These are phyloP conservation scores for Craniophora ligustri DNA, from an alignment of 2,888 invertebrate genomes.

Conservation along the genomic window DNA sequence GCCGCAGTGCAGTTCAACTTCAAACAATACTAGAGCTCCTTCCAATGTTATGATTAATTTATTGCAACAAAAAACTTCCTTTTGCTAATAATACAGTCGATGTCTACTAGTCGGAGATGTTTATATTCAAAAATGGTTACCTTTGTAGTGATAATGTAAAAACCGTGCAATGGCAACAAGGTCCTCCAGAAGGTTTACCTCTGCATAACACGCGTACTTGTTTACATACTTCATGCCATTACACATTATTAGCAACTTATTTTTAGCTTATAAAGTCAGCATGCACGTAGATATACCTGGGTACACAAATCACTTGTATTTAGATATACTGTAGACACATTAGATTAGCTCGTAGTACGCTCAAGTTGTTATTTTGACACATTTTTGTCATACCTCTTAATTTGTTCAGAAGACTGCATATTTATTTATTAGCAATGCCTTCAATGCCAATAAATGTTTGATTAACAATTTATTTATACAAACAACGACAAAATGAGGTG, in stretches of 20 bases:
- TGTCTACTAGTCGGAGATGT: slow-evolving; percentile 5
- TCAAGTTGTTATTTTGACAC: slow-evolving; percentile 56
- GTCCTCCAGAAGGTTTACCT: slow-evolving; percentile 69
- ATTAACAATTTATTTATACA: slow-evolving; percentile 65
- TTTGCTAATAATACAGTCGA: slow-evolving; percentile 7
- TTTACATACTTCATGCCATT: slow-evolving; percentile 72
- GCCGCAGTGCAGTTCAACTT: background rate
- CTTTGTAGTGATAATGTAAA: slow-evolving; percentile 21
- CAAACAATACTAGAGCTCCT: slow-evolving; percentile 9
- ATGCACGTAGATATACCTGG: slow-evolving; percentile 78
- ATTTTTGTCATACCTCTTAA: slow-evolving; percentile 49
- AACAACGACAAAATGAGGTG: slow-evolving; percentile 59
- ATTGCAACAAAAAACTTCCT: slow-evolving; percentile 8
- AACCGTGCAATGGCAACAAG: slow-evolving; percentile 29
- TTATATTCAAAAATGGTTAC: slow-evolving; percentile 12
- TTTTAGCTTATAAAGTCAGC: slow-evolving; percentile 79
- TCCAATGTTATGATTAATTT: slow-evolving; percentile 4
- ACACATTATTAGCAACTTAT: slow-evolving; percentile 72
- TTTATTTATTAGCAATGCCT: slow-evolving; percentile 59
- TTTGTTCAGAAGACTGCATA: slow-evolving; percentile 64
- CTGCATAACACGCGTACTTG: slow-evolving; percentile 67
- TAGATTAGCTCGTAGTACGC: slow-evolving; percentile 63
- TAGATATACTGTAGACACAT: slow-evolving; percentile 71
- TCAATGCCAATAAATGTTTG: slow-evolving; percentile 71
- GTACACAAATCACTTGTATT: slow-evolving; percentile 74